Evolutionary conservation across 1,140 invertebrate species (phyloP).

Genomic region (Pseudomyrmex pallidus): DNA sequence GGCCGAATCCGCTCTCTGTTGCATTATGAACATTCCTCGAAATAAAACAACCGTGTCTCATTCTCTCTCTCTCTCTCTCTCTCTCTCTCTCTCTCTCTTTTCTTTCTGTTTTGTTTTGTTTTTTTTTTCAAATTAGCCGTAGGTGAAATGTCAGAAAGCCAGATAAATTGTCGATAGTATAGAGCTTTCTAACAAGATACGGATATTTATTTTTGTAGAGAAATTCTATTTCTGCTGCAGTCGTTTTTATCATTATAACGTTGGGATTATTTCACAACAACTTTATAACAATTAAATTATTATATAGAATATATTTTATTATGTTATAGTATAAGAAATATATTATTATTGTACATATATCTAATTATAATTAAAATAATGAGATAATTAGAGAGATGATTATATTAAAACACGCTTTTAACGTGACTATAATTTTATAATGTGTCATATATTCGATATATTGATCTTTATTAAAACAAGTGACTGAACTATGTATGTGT

Average conservation of each 20-base stretch:
- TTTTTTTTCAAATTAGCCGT: not conserved
- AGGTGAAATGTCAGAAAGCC: conserved; percentile 8
- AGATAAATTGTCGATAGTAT: not conserved
- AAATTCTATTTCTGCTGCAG: not conserved
- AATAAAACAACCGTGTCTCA: not conserved
- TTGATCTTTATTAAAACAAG: no score
- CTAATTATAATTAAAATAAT: not conserved
- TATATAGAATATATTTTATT: not conserved
- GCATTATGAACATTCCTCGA: not conserved
- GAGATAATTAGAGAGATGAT: not conserved
- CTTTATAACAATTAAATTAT: no score
- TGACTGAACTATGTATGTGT: no score
- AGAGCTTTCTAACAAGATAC: not conserved
- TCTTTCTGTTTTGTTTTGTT: no score
- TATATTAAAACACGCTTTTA: not conserved
- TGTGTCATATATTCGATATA: no score
- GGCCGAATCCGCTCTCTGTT: not conserved
- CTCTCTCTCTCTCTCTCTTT: no score
- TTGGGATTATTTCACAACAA: no score
- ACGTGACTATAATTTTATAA: no score
- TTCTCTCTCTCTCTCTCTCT: no score
- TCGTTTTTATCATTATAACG: not conserved
- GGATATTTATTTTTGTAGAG: not conserved
- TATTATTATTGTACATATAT: no score
- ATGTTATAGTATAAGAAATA: not conserved